phyloP scores from a whole-genome alignment of 2,113 vertebrate genomes.

The Actenoides lindsayi region DNA sequence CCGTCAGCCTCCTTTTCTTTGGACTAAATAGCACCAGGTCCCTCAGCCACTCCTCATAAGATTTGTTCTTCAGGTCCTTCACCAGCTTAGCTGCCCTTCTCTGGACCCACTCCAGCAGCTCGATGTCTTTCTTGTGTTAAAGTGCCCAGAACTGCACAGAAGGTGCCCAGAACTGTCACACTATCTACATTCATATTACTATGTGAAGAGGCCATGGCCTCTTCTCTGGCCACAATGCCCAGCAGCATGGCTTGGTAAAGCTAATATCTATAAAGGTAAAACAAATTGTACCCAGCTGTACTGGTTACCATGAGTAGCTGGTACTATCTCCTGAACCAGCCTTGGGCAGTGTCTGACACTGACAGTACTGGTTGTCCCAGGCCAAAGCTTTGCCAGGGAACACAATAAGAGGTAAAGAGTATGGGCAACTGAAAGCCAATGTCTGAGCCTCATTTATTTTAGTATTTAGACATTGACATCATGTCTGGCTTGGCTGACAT shows the following conservation, averaged over 20 bases:
- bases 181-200: neutral
- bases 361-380: neutral
- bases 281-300: too few relatives aligned
- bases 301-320: neutral
- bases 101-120: too few relatives aligned
- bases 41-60: too few relatives aligned
- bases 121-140: too few relatives aligned
- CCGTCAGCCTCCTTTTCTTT: too few relatives aligned
- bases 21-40: too few relatives aligned
- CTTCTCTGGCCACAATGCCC: neutral
- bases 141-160: too few relatives aligned
- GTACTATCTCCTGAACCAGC: neutral
- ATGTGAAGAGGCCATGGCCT: neutral
- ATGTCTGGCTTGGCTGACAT: fast-evolving
- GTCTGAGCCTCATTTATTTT: neutral
- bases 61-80: too few relatives aligned
- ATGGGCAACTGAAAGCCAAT: neutral
- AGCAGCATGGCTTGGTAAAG: neutral
- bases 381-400: neutral
- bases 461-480: neutral
- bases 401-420: neutral
- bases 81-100: too few relatives aligned
- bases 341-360: neutral
- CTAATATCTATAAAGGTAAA: neutral
- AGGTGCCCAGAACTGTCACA: too few relatives aligned